Percentiles rank a stretch among this genome's conserved stretches.
Conservation (phyloP, 2,113 vertebrate species). For the Polyodon spathula region DNA sequence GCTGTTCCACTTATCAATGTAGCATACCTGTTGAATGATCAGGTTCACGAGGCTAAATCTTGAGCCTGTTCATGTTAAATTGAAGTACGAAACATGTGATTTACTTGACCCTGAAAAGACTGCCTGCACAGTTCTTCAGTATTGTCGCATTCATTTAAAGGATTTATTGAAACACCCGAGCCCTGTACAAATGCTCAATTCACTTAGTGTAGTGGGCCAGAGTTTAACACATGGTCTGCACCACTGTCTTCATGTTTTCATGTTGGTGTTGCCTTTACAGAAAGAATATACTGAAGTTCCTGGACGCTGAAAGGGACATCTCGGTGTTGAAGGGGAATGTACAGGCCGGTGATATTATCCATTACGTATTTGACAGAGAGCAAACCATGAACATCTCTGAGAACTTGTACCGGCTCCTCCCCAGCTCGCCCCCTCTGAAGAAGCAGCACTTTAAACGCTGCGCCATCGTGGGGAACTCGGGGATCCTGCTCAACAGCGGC, state of each 20-base stretch:
- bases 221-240: too few relatives aligned
- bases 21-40: too few relatives aligned
- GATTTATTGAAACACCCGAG: too few relatives aligned
- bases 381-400: conserved; percentile 90
- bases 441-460: conserved; percentile 78
- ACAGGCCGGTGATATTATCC: conserved; percentile 84
- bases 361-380: conserved; percentile 89
- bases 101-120: too few relatives aligned
- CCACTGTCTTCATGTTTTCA: not conserved
- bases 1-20: too few relatives aligned
- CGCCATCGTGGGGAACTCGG: conserved; percentile 90
- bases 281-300: conserved; percentile 83
- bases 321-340: conserved; percentile 86
- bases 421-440: conserved; percentile 76
- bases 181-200: too few relatives aligned
- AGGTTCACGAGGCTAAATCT: too few relatives aligned
- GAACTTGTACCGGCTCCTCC: conserved; percentile 85
- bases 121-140: too few relatives aligned
- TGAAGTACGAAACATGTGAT: too few relatives aligned
- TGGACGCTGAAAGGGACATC: conserved; percentile 90
- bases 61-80: too few relatives aligned
- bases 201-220: not conserved
- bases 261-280: conserved; percentile 38
- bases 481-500: conserved; percentile 85
- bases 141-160: too few relatives aligned